A percentile compares a stretch with the other conserved stretches of the same genome.
phyloP scores from a whole-genome alignment of 2,888 invertebrate genomes.

The Podabrus alpinus region DNA sequence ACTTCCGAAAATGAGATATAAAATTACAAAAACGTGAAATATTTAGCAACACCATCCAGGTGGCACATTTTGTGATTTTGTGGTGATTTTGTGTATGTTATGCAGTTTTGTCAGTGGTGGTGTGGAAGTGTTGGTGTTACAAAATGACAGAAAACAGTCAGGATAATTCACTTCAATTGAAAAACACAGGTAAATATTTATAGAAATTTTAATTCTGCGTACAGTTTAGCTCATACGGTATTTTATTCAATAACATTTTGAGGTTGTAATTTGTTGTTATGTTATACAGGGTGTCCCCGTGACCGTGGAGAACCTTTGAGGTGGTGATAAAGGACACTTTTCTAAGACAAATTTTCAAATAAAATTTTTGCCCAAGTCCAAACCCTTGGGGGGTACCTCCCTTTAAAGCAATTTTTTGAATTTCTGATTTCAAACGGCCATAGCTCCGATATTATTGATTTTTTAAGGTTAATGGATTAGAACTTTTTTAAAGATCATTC shows the following conservation, averaged over 20 bases:
- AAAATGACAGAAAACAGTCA: constrained; percentile 58
- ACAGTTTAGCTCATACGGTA: constrained; percentile 9
- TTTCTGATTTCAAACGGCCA: no score
- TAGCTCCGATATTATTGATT: no score
- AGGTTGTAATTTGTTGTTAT: constrained; percentile 32
- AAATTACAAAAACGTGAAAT: not conserved
- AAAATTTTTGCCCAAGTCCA: no score
- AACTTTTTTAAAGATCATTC: no score
- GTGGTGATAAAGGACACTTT: no score
- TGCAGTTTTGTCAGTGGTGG: constrained; percentile 47
- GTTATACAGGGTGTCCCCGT: no score
- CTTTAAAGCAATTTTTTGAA: no score
- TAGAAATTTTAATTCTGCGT: constrained; percentile 19
- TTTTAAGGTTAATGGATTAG: no score
- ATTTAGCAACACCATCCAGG: not conserved
- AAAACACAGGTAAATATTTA: constrained; percentile 49
- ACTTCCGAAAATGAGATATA: not conserved
- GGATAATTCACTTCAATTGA: constrained; percentile 52
- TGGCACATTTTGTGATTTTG: no score
- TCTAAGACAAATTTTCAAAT: not conserved
- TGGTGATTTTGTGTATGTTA: constrained; percentile 38
- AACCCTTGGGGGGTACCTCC: no score
- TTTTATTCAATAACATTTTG: constrained; percentile 21
- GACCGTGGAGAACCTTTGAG: no score
- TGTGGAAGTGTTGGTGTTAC: constrained; percentile 48